Evolutionary conservation across 1,140 invertebrate genomes (phyloP).

Genomic region (Chelonus insularis): DNA sequence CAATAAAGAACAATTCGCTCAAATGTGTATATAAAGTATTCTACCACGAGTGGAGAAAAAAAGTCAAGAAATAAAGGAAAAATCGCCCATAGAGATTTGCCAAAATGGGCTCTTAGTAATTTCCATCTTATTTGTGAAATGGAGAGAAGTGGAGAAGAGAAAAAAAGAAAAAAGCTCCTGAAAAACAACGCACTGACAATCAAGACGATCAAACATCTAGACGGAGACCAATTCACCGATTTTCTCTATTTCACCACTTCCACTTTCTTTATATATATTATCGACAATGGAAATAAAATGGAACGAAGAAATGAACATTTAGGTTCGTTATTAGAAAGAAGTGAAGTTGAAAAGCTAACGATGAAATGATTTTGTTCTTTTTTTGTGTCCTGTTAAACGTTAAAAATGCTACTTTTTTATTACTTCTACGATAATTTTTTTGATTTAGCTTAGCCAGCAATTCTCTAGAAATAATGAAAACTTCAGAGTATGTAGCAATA

Average conservation of each 20-base stretch:
- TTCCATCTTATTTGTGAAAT: conserved; percentile 50
- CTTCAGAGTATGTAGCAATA: no score
- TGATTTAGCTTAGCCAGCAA: no score
- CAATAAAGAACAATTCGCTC: no score
- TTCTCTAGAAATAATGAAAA: no score
- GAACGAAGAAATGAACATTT: conserved; percentile 28
- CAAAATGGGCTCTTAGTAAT: conserved; percentile 42
- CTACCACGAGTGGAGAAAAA: neutral
- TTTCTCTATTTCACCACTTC: conserved; percentile 28
- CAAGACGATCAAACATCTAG: conserved; percentile 36
- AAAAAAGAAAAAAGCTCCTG: neutral
- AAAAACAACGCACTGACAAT: conserved; percentile 28
- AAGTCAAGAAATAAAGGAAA: conserved; percentile 1
- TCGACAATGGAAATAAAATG: conserved; percentile 34
- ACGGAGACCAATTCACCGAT: neutral
- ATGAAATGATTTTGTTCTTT: no score
- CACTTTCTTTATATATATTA: conserved; percentile 20
- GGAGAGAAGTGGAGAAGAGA: conserved; percentile 17
- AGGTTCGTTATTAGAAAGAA: conserved; percentile 12
- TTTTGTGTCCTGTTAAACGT: no score
- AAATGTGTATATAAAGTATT: no score
- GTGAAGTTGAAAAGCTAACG: conserved; percentile 21
- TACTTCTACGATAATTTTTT: no score
- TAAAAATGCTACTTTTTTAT: no score
- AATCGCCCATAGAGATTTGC: conserved; percentile 24